A percentile compares a stretch with the other conserved stretches of the same genome.
Conservation (phyloP, 2,888 invertebrate species). For the Iphiclides podalirius region DNA sequence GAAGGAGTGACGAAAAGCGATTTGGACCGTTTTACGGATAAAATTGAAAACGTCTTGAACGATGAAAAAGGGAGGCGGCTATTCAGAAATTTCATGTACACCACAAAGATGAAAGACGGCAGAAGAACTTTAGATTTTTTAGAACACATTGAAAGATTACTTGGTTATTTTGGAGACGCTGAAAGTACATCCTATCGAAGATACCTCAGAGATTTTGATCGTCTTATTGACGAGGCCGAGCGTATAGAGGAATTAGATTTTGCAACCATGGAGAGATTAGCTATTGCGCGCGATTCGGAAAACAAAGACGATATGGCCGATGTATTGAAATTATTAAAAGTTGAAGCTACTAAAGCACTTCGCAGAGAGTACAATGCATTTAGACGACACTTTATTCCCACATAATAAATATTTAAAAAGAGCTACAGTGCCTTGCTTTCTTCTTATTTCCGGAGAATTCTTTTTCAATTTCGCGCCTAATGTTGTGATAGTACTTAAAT, state of each 20-base stretch:
- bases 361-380: slow-evolving; percentile 62
- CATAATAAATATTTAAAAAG: slow-evolving; percentile 33
- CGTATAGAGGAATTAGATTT: slow-evolving; percentile 68
- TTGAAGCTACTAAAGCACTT: slow-evolving; percentile 62
- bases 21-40: slow-evolving; percentile 73
- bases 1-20: slow-evolving; percentile 69
- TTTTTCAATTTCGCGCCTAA: slow-evolving; percentile 54
- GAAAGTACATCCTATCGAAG: slow-evolving; percentile 51
- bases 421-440: slow-evolving; percentile 37
- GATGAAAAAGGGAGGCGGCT: slow-evolving; percentile 68
- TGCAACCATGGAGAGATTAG: slow-evolving; percentile 62
- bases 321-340: slow-evolving; percentile 56
- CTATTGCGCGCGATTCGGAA: slow-evolving; percentile 52
- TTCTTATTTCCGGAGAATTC: slow-evolving; percentile 26
- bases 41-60: slow-evolving; percentile 72
- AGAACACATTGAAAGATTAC: slow-evolving; percentile 61
- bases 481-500: slow-evolving; percentile 10
- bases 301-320: slow-evolving; percentile 56
- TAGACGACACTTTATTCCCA: slow-evolving; percentile 53
- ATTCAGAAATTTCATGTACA: slow-evolving; percentile 70
- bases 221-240: slow-evolving; percentile 61
- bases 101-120: slow-evolving; percentile 62
- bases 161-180: slow-evolving; percentile 51
- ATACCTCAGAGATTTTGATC: slow-evolving; percentile 54
- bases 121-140: slow-evolving; percentile 60